These are phyloP conservation scores for Drosophila tsacasi DNA, from an alignment of 1,140 invertebrate species.

Conservation along the genomic window DNA sequence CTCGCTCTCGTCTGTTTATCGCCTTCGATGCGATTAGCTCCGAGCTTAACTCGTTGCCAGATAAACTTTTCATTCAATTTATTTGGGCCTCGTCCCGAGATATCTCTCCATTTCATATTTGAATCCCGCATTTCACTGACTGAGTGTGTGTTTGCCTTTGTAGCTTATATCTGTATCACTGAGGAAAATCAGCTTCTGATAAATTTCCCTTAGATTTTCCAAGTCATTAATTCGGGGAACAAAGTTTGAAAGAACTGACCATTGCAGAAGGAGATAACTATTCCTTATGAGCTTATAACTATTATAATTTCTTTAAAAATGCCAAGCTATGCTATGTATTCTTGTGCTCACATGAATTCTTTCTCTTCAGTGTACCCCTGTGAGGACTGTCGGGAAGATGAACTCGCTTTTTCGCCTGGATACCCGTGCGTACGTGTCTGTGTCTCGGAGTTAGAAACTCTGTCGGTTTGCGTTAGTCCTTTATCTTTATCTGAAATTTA, in stretches of 20 bases:
- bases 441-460: conserved; percentile 25
- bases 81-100: conserved; percentile 8
- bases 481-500: conserved; percentile 51
- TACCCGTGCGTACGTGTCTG: conserved; percentile 35
- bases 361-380: conserved; percentile 2
- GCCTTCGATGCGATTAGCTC: conserved; percentile 50
- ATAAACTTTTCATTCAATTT: conserved; percentile 61
- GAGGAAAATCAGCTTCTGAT: not conserved
- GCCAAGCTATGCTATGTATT: too few relatives aligned
- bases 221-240: not conserved
- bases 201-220: not conserved
- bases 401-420: conserved; percentile 41
- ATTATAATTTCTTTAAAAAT: too few relatives aligned
- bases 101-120: conserved; percentile 15
- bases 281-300: not conserved
- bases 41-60: conserved; percentile 52
- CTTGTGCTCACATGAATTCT: too few relatives aligned
- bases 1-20: conserved; percentile 29
- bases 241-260: not conserved
- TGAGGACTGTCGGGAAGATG: conserved; percentile 13
- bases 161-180: not conserved
- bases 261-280: too few relatives aligned
- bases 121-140: conserved; percentile 26
- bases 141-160: not conserved
- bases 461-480: conserved; percentile 35